Evolutionary conservation across 2,888 invertebrate species (phyloP).

Genomic region (Calameuta pallipes): DNA sequence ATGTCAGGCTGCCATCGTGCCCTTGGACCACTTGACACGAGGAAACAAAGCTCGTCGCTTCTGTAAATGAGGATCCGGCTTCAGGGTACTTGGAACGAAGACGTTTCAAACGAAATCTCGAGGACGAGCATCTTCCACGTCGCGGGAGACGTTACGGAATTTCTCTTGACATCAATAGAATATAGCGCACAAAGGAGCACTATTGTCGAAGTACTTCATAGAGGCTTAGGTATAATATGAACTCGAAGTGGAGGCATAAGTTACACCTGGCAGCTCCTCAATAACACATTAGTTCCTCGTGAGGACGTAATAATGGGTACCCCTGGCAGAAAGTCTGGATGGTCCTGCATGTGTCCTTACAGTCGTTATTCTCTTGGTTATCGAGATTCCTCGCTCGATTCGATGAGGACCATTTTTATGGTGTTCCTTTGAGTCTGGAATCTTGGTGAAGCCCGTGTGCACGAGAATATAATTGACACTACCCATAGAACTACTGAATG

Average conservation of each 20-base stretch:
- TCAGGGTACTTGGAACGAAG: background rate
- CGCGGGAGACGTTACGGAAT: slow-evolving; percentile 46
- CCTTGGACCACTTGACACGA: background rate
- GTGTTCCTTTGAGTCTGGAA: background rate
- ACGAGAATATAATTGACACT: slow-evolving; percentile 58
- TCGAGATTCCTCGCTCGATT: background rate
- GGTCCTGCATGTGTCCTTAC: slow-evolving; percentile 1
- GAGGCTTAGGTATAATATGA: slow-evolving; percentile 42
- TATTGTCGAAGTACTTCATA: slow-evolving; percentile 46
- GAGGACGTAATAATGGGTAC: slow-evolving; percentile 20
- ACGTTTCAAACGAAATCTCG: slow-evolving; percentile 5
- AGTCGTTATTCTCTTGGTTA: background rate
- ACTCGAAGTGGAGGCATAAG: slow-evolving; percentile 43
- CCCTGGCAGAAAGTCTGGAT: background rate
- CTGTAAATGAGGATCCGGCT: background rate
- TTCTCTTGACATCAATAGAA: slow-evolving; percentile 48
- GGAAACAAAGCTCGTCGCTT: background rate
- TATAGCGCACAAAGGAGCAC: slow-evolving; percentile 47
- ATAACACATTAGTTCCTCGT: slow-evolving; percentile 47
- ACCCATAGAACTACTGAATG: slow-evolving; percentile 24
- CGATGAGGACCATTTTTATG: background rate
- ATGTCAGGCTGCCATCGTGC: background rate
- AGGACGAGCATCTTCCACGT: slow-evolving; percentile 7
- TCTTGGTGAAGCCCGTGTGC: slow-evolving; percentile 25
- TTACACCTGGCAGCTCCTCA: slow-evolving; percentile 56